phyloP scores from a whole-genome alignment of 2,113 vertebrate species.

The rat (Rattus norvegicus) region GRCr8 NC_086032.1:88147501-88148000 shows the following conservation, averaged over 20 bases:
- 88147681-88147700: not conserved
- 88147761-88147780: not conserved
- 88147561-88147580: not conserved
- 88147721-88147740: too few relatives aligned
- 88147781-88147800: not conserved
- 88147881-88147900: not conserved
- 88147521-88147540: not conserved
- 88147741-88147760: not conserved
- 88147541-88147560: not conserved
- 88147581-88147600: not conserved
- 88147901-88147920: too few relatives aligned
- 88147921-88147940: not conserved
- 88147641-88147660: not conserved
- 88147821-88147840: not conserved
- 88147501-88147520: not conserved
- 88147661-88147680: not conserved
- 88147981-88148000: not conserved
- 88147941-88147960: not conserved
- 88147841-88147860: rapidly evolving
- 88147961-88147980: not conserved
- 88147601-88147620: not conserved
- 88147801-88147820: not conserved
- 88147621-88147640: too few relatives aligned
- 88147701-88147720: not conserved
- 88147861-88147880: not conserved